Evolutionary conservation across 1,140 invertebrate species (phyloP), one percentile per base, ranked within the genome.

Genomic region (Hyposmocoma kahamanoa): DNA sequence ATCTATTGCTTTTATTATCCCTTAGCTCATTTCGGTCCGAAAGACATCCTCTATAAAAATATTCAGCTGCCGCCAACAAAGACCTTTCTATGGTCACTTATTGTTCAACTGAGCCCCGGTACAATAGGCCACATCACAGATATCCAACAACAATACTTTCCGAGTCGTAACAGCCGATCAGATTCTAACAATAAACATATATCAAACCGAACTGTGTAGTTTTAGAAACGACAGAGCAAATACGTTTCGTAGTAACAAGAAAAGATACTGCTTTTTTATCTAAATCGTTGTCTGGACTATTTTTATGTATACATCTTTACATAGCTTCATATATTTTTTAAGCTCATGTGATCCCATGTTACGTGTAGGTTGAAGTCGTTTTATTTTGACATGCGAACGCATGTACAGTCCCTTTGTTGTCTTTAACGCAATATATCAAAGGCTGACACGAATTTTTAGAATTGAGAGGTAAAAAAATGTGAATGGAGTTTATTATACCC

Each of bases 341-440:
- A 39, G 38, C 39, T 20, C 19, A 28, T 19, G 47, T 49, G 48
- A 71, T 62, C 60, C 67, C 60, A 56, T 74, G 67, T 69, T 69
- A 64, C 65, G 67, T 60, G 72, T 79, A 65, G 78, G 69, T 67
- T 53, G 66, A 69, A 54, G 51, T 45, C 62, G 75, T 72, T 78
- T 70, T 82, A 79, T 82, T 84, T 79, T 76, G 73, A 78, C 76
- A 78, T 71, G 77, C 71, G 63, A 52, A 63, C n/a, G n/a, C n/a
- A n/a, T 60, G 56, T 64, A 67, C 66, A 76, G 59, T 72, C 60
- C 58, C 63, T 73, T 82, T 79, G 75, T 79, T 72, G 59, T 62
- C 51, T 71, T 64, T 65, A 65, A 62, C 63, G 57, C 66, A 55
- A 79, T 78, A 78, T 69, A 79, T 79, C 75, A 79, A 63, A 48